Conservation (phyloP, 2,888 invertebrate species). For the Petrophora chlorosata region DNA sequence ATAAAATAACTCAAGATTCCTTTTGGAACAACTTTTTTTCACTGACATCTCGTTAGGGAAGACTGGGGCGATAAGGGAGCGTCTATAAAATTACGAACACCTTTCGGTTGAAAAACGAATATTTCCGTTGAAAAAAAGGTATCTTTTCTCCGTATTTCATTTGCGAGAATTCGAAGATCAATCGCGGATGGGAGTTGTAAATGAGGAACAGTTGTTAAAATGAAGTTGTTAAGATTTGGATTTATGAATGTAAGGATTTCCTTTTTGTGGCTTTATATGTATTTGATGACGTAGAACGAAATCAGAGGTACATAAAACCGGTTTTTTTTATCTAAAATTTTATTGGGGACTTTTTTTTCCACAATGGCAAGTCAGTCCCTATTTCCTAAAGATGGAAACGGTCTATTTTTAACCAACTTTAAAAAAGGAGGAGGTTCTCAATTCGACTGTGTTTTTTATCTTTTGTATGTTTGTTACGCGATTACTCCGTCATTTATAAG, state of each 20-base stretch:
- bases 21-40: constrained; percentile 16
- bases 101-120: constrained; percentile 26
- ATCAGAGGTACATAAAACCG: too few relatives aligned
- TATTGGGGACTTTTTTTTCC: too few relatives aligned
- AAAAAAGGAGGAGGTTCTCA: too few relatives aligned
- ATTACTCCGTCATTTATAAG: too few relatives aligned
- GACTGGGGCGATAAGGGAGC: constrained; percentile 30
- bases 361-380: too few relatives aligned
- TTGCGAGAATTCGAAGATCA: constrained; percentile 20
- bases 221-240: constrained; percentile 9
- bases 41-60: constrained; percentile 47
- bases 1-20: constrained; percentile 40
- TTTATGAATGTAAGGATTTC: not conserved
- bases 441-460: too few relatives aligned
- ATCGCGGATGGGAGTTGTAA: too few relatives aligned
- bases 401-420: too few relatives aligned
- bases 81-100: constrained; percentile 41
- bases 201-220: constrained; percentile 2
- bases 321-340: too few relatives aligned
- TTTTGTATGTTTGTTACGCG: too few relatives aligned
- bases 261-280: not conserved
- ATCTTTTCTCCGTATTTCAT: constrained; percentile 30
- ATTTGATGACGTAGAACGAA: too few relatives aligned
- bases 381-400: too few relatives aligned
- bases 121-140: constrained; percentile 26